phyloP scores from a whole-genome alignment of 2,113 vertebrate genomes.

The Rhinichthys klamathensis region DNA sequence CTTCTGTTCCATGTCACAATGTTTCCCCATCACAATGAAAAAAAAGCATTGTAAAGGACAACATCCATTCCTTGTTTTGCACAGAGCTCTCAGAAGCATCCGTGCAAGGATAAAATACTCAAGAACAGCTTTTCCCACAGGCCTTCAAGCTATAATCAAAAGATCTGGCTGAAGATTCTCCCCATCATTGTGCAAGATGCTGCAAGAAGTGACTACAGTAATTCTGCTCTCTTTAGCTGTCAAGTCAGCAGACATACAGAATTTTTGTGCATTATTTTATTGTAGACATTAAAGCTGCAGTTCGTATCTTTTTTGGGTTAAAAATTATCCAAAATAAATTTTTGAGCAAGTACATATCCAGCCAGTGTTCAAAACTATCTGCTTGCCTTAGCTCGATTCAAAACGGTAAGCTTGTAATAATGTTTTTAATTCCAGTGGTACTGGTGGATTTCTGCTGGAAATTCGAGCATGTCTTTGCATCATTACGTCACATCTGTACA shows the following conservation, averaged over 20 bases:
- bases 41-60: neutral
- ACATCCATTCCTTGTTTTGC: neutral
- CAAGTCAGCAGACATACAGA: neutral
- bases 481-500: too few relatives aligned
- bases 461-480: too few relatives aligned
- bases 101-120: neutral
- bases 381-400: too few relatives aligned
- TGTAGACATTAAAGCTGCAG: neutral
- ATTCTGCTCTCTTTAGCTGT: neutral
- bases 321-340: too few relatives aligned
- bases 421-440: too few relatives aligned
- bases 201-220: neutral
- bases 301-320: too few relatives aligned
- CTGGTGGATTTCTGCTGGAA: too few relatives aligned
- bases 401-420: too few relatives aligned
- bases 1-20: neutral
- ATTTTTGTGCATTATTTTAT: neutral
- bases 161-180: neutral
- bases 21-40: too few relatives aligned
- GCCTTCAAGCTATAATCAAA: neutral
- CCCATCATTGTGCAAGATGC: neutral
- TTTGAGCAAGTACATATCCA: too few relatives aligned
- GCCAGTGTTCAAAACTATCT: too few relatives aligned
- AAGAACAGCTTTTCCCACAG: constrained; percentile 1
- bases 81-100: neutral